Conservation (phyloP, 2,797 vertebrate genomes). For the Helarctos malayanus region DNA sequence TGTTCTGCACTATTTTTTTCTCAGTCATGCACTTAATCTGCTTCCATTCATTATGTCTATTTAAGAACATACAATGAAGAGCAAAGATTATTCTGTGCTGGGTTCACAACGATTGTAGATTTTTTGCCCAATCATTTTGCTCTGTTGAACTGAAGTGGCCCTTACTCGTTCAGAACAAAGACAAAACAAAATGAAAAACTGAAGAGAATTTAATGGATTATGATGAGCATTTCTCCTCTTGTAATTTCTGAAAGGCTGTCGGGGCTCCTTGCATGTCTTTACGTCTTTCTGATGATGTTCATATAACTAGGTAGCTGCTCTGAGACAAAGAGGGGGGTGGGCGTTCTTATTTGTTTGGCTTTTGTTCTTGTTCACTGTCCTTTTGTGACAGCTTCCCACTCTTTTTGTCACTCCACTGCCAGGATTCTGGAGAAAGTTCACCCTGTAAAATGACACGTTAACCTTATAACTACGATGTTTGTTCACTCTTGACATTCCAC, state of each 20-base stretch:
- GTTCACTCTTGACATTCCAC: neutral
- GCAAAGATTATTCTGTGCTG: neutral
- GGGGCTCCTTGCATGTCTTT: neutral
- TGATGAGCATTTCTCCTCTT: neutral
- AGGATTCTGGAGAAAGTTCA: conserved; percentile 11
- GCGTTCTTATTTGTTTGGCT: neutral
- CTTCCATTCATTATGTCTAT: neutral
- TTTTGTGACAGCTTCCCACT: neutral
- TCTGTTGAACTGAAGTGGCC: neutral
- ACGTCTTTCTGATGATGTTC: neutral
- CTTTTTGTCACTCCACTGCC: neutral
- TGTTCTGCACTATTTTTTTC: neutral
- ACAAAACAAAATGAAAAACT: neutral
- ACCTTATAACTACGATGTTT: neutral
- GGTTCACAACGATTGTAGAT: neutral
- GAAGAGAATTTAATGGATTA: neutral
- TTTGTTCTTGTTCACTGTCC: neutral
- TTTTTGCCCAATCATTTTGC: neutral
- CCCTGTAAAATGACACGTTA: neutral
- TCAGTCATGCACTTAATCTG: neutral
- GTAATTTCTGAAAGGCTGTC: conserved; percentile 1
- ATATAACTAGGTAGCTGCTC: neutral
- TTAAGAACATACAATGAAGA: neutral
- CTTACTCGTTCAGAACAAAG: neutral
- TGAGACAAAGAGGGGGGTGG: neutral